Conservation (phyloP, 2,113 vertebrate genomes). For the Zosterops pallidus region DNA sequence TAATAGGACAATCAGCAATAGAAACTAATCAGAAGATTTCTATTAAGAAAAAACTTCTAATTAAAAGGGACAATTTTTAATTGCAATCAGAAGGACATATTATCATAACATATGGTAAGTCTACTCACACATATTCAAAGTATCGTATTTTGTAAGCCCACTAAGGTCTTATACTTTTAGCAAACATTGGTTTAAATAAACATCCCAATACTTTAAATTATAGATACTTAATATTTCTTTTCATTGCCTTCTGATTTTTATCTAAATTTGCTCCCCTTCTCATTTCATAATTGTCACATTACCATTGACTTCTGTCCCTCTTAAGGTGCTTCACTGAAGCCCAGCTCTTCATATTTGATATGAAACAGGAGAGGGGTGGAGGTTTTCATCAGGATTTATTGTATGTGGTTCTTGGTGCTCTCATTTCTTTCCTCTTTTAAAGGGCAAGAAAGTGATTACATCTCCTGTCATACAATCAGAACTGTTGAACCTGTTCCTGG, state of each 20-base stretch:
- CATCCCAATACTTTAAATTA: background rate
- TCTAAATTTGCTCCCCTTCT: background rate
- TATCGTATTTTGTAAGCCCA: background rate
- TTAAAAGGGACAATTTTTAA: background rate
- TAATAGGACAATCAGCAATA: background rate
- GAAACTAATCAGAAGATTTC: background rate
- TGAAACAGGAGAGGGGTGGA: background rate
- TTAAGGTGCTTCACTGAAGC: background rate
- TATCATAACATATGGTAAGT: background rate
- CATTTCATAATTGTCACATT: background rate
- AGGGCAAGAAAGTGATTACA: background rate
- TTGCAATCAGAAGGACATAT: background rate
- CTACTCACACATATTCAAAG: background rate
- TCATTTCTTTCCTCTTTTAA: background rate
- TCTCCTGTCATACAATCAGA: background rate
- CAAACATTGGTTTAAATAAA: background rate
- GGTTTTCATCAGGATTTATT: background rate
- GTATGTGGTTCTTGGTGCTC: fast-evolving
- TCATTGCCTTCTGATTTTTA: background rate
- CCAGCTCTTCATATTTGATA: background rate
- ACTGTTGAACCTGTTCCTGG: background rate
- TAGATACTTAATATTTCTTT: background rate
- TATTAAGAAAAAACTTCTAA: background rate
- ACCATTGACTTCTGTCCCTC: background rate
- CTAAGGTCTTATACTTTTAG: background rate